Percentiles rank a stretch among this genome's conserved stretches.
These are phyloP conservation scores for Saxidomus purpurata DNA, from an alignment of 1,140 invertebrate genomes.

Conservation along the genomic window DNA sequence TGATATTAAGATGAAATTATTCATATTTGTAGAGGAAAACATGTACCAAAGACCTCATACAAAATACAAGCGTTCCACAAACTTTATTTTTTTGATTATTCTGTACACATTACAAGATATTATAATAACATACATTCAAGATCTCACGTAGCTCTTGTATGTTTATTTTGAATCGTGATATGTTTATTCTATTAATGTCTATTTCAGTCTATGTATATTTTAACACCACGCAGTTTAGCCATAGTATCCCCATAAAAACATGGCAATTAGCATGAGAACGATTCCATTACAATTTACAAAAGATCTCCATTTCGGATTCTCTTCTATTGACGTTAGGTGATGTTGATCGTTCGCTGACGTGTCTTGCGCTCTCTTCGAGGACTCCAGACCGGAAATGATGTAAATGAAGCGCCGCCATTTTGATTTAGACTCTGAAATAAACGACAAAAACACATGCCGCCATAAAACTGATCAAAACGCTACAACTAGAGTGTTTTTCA, in stretches of 20 bases:
- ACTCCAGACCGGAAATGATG: neutral
- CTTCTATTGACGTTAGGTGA: constrained; percentile 21
- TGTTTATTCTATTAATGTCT: too few species aligned
- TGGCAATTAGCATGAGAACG: constrained; percentile 23
- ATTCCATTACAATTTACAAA: constrained; percentile 27
- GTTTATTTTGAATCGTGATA: too few species aligned
- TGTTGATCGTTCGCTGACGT: neutral
- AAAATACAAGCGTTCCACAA: too few species aligned
- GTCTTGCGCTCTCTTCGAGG: neutral
- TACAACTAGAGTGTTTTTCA: neutral
- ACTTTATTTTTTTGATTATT: too few species aligned
- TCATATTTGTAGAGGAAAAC: too few species aligned
- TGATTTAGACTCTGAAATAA: neutral
- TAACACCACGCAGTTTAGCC: neutral
- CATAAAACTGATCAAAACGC: neutral
- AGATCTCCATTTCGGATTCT: constrained; percentile 3
- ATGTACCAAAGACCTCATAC: too few species aligned
- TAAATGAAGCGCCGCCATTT: neutral
- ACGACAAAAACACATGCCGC: neutral
- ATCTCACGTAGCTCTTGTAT: too few species aligned
- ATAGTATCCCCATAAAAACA: constrained; percentile 42
- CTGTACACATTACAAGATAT: too few species aligned
- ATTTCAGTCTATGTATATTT: too few species aligned
- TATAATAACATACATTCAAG: too few species aligned
- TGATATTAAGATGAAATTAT: too few species aligned